Conservation (phyloP, 2,797 vertebrate species). For the Argya squamiceps region DNA sequence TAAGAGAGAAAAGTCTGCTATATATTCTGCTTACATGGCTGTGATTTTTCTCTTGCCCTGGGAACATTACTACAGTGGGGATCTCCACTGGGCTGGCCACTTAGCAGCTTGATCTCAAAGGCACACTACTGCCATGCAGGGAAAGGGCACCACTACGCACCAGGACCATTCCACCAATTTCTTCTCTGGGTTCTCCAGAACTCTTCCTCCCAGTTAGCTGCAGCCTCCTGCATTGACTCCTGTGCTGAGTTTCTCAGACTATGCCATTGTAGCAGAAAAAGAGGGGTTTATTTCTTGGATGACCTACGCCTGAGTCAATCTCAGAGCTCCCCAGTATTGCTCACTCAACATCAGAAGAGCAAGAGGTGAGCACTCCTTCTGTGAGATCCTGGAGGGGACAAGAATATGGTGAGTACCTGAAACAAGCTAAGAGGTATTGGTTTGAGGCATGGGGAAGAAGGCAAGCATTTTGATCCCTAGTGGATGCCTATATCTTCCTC, state of each 20-base stretch:
- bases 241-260: not conserved
- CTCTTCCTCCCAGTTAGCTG: not conserved
- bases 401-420: not conserved
- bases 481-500: not conserved
- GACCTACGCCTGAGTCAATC: not conserved
- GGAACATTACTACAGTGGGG: not conserved
- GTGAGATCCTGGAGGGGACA: not conserved
- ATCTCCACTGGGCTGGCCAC: not conserved
- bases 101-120: not conserved
- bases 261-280: not conserved
- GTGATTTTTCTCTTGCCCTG: not conserved
- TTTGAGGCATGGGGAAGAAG: not conserved
- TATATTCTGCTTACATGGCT: not conserved
- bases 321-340: not conserved
- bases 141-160: not conserved
- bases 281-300: not conserved
- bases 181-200: not conserved
- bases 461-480: not conserved
- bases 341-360: not conserved
- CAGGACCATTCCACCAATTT: not conserved
- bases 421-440: not conserved
- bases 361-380: not conserved
- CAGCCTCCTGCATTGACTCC: not conserved
- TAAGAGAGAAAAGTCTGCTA: not conserved
- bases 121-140: rapidly evolving